A percentile compares a stretch with the other conserved stretches of the same genome.
phyloP scores from a whole-genome alignment of 1,140 invertebrate species.

The Drosophila saltans region DNA sequence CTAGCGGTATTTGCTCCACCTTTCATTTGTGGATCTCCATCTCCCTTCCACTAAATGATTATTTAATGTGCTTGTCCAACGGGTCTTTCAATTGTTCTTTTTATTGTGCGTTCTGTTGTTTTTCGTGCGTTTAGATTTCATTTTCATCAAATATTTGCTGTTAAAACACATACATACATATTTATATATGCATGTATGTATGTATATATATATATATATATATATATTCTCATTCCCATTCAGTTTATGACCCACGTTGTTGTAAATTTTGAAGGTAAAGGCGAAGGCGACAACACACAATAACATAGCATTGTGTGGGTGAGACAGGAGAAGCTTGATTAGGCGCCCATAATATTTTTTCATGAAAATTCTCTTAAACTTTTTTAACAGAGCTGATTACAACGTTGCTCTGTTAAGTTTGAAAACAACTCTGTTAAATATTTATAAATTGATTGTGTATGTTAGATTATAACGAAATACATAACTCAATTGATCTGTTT shows the following conservation, averaged over 20 bases:
- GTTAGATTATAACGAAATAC: too few species aligned
- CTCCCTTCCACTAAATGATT: conserved; percentile 33
- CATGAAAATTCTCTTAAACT: conserved; percentile 3
- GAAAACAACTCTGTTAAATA: background rate
- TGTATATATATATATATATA: background rate
- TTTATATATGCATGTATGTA: background rate
- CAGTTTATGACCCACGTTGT: conserved; percentile 28
- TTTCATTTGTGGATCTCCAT: background rate
- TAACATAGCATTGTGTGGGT: conserved; percentile 8
- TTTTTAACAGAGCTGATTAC: conserved; percentile 4
- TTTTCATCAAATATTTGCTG: conserved; percentile 60
- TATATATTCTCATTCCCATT: conserved; percentile 31
- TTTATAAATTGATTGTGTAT: background rate
- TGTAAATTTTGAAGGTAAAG: conserved; percentile 40
- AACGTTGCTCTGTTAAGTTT: background rate
- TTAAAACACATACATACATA: conserved; percentile 22
- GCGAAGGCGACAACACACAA: conserved; percentile 29
- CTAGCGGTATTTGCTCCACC: background rate
- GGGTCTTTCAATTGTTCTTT: conserved; percentile 45
- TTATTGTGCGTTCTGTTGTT: conserved; percentile 10
- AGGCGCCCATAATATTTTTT: background rate
- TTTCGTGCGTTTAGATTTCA: conserved; percentile 44
- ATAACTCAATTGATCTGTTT: too few species aligned
- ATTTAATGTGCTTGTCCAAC: conserved; percentile 39
- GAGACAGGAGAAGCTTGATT: conserved; percentile 3